phyloP scores from a whole-genome alignment of 2,888 invertebrate species.

The Acanthacorydalis orientalis region DNA sequence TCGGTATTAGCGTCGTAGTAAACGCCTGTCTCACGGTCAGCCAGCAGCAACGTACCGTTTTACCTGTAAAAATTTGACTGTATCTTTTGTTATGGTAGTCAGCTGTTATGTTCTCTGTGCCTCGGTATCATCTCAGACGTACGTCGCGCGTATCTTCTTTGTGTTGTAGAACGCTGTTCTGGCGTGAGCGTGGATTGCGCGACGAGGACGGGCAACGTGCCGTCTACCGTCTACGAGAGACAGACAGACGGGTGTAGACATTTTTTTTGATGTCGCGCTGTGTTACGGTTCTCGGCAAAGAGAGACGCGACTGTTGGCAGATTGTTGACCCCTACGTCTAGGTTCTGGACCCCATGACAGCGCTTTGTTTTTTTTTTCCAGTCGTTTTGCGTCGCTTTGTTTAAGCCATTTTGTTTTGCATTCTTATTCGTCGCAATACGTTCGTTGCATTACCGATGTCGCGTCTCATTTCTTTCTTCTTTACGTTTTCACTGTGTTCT shows the following conservation, averaged over 20 bases:
- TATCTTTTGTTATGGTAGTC: slow-evolving; percentile 26
- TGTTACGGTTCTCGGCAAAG: background rate
- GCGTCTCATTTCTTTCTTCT: too few species aligned
- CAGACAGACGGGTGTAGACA: too few species aligned
- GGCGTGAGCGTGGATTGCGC: too few species aligned
- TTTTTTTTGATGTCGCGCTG: too few species aligned
- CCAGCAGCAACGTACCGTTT: background rate
- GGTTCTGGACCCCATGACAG: background rate
- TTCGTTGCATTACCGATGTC: too few species aligned
- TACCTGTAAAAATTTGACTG: background rate
- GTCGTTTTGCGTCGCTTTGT: background rate
- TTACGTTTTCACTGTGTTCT: too few species aligned
- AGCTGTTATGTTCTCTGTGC: slow-evolving; percentile 22
- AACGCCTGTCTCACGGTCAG: too few species aligned
- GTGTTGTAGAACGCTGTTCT: background rate
- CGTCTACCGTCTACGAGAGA: too few species aligned
- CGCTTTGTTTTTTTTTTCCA: background rate
- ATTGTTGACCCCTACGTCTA: slow-evolving; percentile 1
- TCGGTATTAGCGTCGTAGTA: too few species aligned
- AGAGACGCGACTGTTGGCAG: background rate
- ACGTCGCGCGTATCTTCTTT: slow-evolving; percentile 1
- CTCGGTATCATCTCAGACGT: background rate
- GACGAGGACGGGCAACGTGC: too few species aligned
- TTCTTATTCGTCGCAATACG: too few species aligned
- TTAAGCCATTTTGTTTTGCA: background rate